Conservation (phyloP, 2,888 invertebrate species). For the Torymus tubicola region DNA sequence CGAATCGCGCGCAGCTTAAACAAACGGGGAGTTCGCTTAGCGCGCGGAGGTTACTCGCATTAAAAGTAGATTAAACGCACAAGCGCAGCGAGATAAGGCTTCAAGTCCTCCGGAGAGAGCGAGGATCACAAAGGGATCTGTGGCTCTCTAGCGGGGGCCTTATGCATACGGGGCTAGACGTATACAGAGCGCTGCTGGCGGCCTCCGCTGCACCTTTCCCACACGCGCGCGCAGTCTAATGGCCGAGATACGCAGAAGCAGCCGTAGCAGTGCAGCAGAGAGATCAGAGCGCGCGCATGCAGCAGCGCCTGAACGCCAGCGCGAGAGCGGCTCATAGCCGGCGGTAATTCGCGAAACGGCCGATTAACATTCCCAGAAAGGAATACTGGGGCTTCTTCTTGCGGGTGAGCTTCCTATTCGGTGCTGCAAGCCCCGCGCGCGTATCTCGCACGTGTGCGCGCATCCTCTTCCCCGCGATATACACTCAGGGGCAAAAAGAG, state of each 20-base stretch:
- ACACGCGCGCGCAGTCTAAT: conserved; percentile 67
- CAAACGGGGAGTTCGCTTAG: not conserved
- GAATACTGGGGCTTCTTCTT: conserved; percentile 59
- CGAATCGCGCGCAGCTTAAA: no score
- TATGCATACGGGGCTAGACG: conserved; percentile 8
- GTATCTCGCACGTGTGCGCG: no score
- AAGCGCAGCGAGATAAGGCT: conserved; percentile 36
- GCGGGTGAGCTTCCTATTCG: conserved; percentile 16
- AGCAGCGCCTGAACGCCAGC: not conserved
- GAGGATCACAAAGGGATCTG: conserved; percentile 45
- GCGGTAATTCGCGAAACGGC: conserved; percentile 71
- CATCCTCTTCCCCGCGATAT: no score
- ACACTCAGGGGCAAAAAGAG: conserved; percentile 12
- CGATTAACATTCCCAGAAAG: conserved; percentile 71
- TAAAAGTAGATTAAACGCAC: conserved; percentile 50
- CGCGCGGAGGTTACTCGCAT: conserved; percentile 8
- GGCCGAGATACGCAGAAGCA: conserved; percentile 66
- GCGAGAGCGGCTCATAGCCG: conserved; percentile 44
- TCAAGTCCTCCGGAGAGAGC: not conserved
- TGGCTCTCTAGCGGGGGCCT: conserved; percentile 12
- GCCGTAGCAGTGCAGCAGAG: not conserved
- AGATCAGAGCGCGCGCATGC: no score
- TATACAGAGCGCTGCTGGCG: not conserved
- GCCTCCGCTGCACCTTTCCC: conserved; percentile 32
- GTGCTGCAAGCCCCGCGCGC: no score